Evolutionary conservation across 2,888 invertebrate genomes (phyloP), one percentile per base, ranked within the genome.

Genomic region (Elysia crispata): DNA sequence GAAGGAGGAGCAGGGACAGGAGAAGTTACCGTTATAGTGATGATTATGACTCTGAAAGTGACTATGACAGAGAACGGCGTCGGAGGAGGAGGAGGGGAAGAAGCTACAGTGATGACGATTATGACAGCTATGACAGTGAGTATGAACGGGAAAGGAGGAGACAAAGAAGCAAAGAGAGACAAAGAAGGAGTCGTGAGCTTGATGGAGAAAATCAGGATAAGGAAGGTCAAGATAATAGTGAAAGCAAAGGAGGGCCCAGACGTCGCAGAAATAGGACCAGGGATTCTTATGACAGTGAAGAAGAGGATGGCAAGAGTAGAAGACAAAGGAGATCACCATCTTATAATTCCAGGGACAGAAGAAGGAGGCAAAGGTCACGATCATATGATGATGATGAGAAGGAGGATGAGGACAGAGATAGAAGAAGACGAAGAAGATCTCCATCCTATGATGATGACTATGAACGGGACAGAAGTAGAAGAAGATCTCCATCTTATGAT

Each of bases 101-200:
- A n/a, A 70, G 49, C n/a, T 60, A 77, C 49, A 62, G 72, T n/a
- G 60, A 62, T 49, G 72, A 77, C 1, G 25, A 62, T 77, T 49
- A 49, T 28, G 76, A 70, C 62, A 75, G 49, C 23, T 69, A 62
- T 70, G 76, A 80, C 64, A 80, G 80, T 62, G 79, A 79, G 54
- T 33, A 33, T 74, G 76, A 76, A 3, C 23, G 73, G 62, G 72
- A 72, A 18, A 62, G 73, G n/a, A 62, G 66, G 31, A 73, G 78
- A 33, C 6, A 25, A 66, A 66, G 66, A 18, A 78, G 74, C 25
- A 60, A 66, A 28, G 67, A 64, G 25, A 49, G 79, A 62, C 30
- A 75, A 18, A 20, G 41, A n/a, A 33, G 33, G 13, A 79, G 74
- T 25, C 23, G 57, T 0, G 74, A 74, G 18, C 50, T 54, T n/a